Evolutionary conservation across 2,113 vertebrate species (phyloP).

Genomic region (Blennius ocellaris): DNA sequence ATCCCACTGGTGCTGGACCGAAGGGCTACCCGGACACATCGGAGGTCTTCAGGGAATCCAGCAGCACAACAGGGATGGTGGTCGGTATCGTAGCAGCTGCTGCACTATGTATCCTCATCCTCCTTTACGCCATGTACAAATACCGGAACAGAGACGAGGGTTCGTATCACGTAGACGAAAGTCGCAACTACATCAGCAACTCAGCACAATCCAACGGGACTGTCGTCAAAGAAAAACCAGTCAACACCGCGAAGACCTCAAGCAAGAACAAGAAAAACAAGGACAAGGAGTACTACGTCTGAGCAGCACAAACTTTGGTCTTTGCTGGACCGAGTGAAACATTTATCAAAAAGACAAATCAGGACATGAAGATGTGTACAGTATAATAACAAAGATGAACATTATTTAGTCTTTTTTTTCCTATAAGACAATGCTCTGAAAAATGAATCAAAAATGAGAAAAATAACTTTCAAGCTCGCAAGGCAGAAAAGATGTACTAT

Average conservation of each 20-base stretch:
- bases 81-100: conserved; percentile 97
- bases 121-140: conserved; percentile 99
- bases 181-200: conserved; percentile 99
- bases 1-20: conserved; percentile 90
- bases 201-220: conserved; percentile 98
- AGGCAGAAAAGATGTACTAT: conserved; percentile 49
- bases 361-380: conserved; percentile 89
- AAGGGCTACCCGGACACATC: conserved; percentile 89
- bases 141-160: conserved; percentile 98
- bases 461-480: conserved; percentile 88
- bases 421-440: conserved; percentile 83
- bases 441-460: conserved; percentile 67
- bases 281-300: conserved; percentile 99
- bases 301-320: conserved; percentile 81
- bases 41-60: conserved; percentile 95
- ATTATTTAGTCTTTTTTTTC: conserved; percentile 90
- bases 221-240: conserved; percentile 96
- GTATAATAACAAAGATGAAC: conserved; percentile 88
- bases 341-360: conserved; percentile 64
- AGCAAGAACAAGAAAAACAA: conserved; percentile 99
- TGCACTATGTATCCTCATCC: conserved; percentile 97
- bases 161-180: conserved; percentile 98
- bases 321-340: conserved; percentile 51
- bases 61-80: conserved; percentile 98
- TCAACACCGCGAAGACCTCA: conserved; percentile 92